Evolutionary conservation across 2,113 vertebrate genomes (phyloP).

Genomic region (Tupaia chinensis): DNA sequence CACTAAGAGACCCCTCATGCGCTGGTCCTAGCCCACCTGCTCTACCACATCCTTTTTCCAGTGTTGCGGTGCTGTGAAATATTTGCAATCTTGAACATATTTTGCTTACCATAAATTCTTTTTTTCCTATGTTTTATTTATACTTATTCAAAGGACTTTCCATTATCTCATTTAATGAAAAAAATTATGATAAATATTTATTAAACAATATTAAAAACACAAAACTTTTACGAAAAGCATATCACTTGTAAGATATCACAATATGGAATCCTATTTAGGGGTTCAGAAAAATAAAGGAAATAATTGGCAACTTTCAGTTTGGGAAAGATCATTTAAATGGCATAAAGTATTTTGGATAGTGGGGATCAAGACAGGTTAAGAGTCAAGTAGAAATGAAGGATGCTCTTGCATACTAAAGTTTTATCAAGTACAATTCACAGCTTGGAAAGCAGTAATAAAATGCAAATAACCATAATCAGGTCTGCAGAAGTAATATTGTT

Average conservation of each 20-base stretch:
- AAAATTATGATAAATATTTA: not conserved
- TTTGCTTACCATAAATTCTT: not conserved
- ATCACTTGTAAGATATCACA: not conserved
- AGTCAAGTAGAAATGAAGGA: not conserved
- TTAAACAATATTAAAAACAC: constrained; percentile 17
- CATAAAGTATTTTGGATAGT: not conserved
- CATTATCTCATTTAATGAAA: constrained; percentile 21
- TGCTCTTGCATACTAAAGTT: not conserved
- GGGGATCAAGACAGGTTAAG: not conserved
- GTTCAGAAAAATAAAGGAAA: constrained; percentile 1
- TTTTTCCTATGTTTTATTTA: not conserved
- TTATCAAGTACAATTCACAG: not conserved
- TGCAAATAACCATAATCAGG: not conserved
- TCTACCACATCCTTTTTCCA: not conserved
- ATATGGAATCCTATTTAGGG: not conserved
- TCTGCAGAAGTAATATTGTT: not conserved
- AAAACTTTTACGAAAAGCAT: not conserved
- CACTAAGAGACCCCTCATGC: not conserved
- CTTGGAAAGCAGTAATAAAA: not conserved
- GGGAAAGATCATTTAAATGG: not conserved
- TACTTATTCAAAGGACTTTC: not conserved
- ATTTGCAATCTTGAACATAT: not conserved
- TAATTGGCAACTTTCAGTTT: not conserved
- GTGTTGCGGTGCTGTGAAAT: not conserved
- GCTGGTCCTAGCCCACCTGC: not conserved